Evolutionary conservation across 2,113 vertebrate species (phyloP).

Genomic region (Osmerus mordax): DNA sequence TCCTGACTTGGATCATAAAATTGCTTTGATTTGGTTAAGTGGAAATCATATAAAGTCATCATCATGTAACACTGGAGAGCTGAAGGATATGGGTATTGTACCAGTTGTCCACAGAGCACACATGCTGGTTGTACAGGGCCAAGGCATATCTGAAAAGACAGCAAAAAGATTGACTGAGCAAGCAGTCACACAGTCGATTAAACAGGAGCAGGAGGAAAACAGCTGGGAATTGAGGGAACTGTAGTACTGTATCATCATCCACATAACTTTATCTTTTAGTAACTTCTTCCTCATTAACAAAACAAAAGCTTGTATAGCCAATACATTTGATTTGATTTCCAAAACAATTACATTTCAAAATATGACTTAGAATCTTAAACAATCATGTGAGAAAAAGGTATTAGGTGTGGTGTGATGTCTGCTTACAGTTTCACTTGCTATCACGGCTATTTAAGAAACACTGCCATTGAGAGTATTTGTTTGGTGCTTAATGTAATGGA

Average conservation of each 20-base stretch:
- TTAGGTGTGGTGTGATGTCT: too few relatives aligned
- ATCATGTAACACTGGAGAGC: background rate
- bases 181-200: background rate
- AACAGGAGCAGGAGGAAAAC: background rate
- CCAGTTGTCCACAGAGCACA: constrained; percentile 89
- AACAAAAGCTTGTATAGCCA: too few relatives aligned
- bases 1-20: constrained; percentile 2
- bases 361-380: too few relatives aligned
- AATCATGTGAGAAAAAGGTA: too few relatives aligned
- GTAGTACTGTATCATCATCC: background rate
- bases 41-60: background rate
- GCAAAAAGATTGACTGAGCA: constrained; percentile 18
- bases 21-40: background rate
- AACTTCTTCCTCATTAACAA: background rate
- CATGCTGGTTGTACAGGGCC: constrained; percentile 88
- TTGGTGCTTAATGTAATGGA: too few relatives aligned
- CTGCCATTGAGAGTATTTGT: too few relatives aligned
- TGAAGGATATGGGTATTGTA: constrained; percentile 47
- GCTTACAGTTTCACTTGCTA: too few relatives aligned
- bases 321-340: too few relatives aligned
- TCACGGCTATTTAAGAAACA: too few relatives aligned
- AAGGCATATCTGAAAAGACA: constrained; percentile 78
- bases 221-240: background rate
- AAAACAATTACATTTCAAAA: too few relatives aligned
- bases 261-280: background rate